A percentile compares a stretch with the other conserved stretches of the same genome.
Conservation (phyloP, 2,113 vertebrate species). For the Phrynocephalus versicolor region DNA sequence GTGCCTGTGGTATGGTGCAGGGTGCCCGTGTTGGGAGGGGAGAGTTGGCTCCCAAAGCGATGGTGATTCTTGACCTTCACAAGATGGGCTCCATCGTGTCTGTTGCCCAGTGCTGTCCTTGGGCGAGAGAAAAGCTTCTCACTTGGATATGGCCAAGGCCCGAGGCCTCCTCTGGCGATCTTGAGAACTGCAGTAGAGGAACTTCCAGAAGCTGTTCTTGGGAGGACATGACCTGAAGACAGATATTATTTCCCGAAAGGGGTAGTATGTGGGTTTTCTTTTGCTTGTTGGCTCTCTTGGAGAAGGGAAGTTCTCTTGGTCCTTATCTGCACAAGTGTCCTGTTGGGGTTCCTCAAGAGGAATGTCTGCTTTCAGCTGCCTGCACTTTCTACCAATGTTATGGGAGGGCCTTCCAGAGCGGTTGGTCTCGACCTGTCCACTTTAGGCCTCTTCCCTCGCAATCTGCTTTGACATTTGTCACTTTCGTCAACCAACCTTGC, state of each 20-base stretch:
- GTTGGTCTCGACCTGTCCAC: neutral
- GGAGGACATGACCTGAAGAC: neutral
- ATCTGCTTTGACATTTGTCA: neutral
- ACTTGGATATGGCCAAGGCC: conserved; percentile 6
- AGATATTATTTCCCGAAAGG: neutral
- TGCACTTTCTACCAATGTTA: neutral
- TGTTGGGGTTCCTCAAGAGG: conserved; percentile 4
- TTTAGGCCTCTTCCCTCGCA: conserved; percentile 31
- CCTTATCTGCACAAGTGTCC: neutral
- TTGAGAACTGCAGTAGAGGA: conserved; percentile 15
- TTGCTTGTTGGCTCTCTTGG: neutral
- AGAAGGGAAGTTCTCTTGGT: neutral
- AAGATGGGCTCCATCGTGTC: neutral
- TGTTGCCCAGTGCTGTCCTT: conserved; percentile 11
- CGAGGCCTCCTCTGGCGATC: neutral
- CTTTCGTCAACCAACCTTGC: neutral
- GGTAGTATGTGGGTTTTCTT: neutral
- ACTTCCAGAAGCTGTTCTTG: fast-evolving
- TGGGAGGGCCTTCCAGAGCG: conserved; percentile 30
- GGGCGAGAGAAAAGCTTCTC: conserved; percentile 14
- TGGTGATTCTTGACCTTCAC: neutral
- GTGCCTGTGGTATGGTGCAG: conserved; percentile 60
- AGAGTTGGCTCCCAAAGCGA: conserved; percentile 19
- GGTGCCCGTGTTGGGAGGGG: conserved; percentile 39
- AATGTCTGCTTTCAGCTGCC: neutral